Evolutionary conservation across 1,140 invertebrate genomes (phyloP).

Genomic region (Drosophila lacteicornis): DNA sequence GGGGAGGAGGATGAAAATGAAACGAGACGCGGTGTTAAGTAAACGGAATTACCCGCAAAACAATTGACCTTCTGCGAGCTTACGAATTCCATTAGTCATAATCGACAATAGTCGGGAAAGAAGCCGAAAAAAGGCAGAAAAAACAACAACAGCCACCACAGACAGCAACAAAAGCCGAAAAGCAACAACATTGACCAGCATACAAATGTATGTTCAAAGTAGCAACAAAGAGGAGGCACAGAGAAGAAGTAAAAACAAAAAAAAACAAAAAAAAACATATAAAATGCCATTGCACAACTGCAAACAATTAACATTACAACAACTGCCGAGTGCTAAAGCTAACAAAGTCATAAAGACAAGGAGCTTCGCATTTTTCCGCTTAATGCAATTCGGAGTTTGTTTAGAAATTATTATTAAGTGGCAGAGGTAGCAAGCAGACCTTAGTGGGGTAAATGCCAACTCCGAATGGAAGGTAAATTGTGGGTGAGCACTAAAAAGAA

Average conservation of each 20-base stretch:
- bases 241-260: conserved; percentile 27
- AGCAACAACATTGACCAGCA: conserved; percentile 35
- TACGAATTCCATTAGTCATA: conserved; percentile 77
- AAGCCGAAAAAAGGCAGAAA: conserved; percentile 63
- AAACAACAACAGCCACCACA: conserved; percentile 21
- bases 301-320: conserved; percentile 78
- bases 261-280: conserved; percentile 36
- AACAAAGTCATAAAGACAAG: conserved; percentile 51
- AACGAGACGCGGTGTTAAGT: conserved; percentile 28
- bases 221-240: conserved; percentile 28
- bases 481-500: conserved; percentile 28
- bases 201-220: conserved; percentile 28
- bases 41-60: conserved; percentile 78
- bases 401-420: conserved; percentile 38
- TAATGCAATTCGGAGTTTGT: conserved; percentile 35
- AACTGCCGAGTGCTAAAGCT: conserved; percentile 42
- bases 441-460: conserved; percentile 21
- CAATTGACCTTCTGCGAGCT: conserved; percentile 76
- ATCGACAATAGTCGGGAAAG: conserved; percentile 70
- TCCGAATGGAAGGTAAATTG: conserved; percentile 29
- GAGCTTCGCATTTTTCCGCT: conserved; percentile 28
- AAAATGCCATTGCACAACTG: conserved; percentile 73
- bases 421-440: conserved; percentile 15
- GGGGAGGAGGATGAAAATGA: conserved; percentile 17
- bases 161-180: conserved; percentile 13